phyloP scores from a whole-genome alignment of 2,888 invertebrate genomes.

The Drosophila lacicola region DNA sequence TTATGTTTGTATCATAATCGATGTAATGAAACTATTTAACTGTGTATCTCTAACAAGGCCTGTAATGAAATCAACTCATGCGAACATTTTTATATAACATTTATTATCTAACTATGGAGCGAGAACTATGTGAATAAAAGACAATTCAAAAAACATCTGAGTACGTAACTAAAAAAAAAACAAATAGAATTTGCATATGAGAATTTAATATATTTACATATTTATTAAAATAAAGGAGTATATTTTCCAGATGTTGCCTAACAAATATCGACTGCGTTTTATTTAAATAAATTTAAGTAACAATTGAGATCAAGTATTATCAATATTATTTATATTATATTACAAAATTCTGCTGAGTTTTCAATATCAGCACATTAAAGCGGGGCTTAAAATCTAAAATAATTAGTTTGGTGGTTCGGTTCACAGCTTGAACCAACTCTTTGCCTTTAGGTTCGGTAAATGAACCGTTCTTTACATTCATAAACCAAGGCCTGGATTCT shows the following conservation, averaged over 20 bases:
- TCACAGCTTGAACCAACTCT: too few relatives aligned
- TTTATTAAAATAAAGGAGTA: constrained; percentile 53
- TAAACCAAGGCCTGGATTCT: too few relatives aligned
- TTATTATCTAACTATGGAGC: constrained; percentile 62
- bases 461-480: too few relatives aligned
- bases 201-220: constrained; percentile 35
- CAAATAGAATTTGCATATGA: constrained; percentile 58
- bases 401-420: too few relatives aligned
- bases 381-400: too few relatives aligned
- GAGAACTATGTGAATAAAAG: constrained; percentile 65
- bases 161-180: constrained; percentile 52
- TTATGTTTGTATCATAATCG: constrained; percentile 57
- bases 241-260: constrained; percentile 71
- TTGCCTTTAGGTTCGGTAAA: too few relatives aligned
- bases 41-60: constrained; percentile 52
- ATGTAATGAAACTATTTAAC: constrained; percentile 35
- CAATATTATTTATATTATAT: too few relatives aligned
- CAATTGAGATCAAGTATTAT: too few relatives aligned
- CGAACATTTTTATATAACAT: constrained; percentile 54
- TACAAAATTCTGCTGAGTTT: too few relatives aligned
- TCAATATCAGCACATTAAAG: too few relatives aligned
- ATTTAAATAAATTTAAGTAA: background rate
- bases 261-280: constrained; percentile 30
- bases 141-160: constrained; percentile 47
- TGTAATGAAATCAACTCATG: constrained; percentile 63